A percentile compares a stretch with the other conserved stretches of the same genome.
Evolutionary conservation across 2,888 invertebrate species (phyloP).

Genomic region (Lobophora halterata): DNA sequence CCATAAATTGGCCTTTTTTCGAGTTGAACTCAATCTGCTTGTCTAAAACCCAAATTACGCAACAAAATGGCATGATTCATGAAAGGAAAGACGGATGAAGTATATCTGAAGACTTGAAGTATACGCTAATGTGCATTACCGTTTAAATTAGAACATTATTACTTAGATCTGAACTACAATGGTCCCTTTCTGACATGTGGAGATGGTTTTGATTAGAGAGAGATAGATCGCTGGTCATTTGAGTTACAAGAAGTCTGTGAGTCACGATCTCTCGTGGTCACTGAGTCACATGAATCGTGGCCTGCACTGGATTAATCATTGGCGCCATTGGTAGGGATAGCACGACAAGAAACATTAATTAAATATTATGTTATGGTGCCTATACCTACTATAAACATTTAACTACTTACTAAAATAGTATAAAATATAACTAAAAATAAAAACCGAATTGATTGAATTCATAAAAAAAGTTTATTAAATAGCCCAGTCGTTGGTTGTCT

Average conservation of each 20-base stretch:
- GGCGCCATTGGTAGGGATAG: constrained; percentile 39
- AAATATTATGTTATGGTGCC: too few species aligned
- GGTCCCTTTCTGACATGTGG: constrained; percentile 28
- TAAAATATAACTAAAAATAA: too few species aligned
- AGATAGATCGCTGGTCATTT: constrained; percentile 36
- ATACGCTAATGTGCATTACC: constrained; percentile 36
- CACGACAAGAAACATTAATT: constrained; percentile 6
- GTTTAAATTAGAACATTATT: constrained; percentile 40
- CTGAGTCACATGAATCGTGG: constrained; percentile 59
- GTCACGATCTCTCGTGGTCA: constrained; percentile 56
- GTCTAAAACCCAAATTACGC: constrained; percentile 21
- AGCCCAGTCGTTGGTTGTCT: too few species aligned
- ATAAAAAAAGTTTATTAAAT: too few species aligned
- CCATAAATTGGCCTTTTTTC: constrained; percentile 8
- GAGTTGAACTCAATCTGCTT: constrained; percentile 9
- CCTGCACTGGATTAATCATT: constrained; percentile 44
- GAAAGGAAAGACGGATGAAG: constrained; percentile 24
- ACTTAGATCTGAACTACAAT: constrained; percentile 23
- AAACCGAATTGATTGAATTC: too few species aligned
- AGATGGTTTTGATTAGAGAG: constrained; percentile 30
- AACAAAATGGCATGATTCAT: constrained; percentile 22
- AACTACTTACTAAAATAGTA: too few species aligned
- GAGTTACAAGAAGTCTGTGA: constrained; percentile 51
- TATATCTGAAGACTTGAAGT: too few species aligned
- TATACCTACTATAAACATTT: too few species aligned